These are phyloP conservation scores for Pantherophis vulpinus DNA, from an alignment of 2,797 vertebrate species.

Conservation along the genomic window DNA sequence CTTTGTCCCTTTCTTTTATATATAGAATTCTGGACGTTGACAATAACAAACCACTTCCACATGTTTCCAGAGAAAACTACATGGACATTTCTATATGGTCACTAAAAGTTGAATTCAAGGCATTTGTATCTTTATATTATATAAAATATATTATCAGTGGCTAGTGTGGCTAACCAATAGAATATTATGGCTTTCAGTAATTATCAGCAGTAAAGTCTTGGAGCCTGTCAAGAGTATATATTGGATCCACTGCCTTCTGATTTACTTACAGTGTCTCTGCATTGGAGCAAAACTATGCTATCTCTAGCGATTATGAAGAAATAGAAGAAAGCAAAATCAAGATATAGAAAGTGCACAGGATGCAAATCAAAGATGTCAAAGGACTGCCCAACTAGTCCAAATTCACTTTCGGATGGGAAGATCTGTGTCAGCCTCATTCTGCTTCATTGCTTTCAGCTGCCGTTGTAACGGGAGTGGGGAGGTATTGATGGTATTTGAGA, in stretches of 20 bases:
- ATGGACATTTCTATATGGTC: neutral
- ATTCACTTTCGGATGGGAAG: neutral
- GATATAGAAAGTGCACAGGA: neutral
- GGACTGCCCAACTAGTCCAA: neutral
- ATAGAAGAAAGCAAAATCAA: neutral
- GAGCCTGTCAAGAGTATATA: neutral
- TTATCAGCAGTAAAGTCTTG: neutral
- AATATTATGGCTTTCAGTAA: neutral
- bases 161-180: neutral
- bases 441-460: no score
- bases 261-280: neutral
- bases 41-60: neutral
- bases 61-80: neutral
- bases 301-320: neutral
- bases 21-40: neutral
- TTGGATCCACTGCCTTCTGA: neutral
- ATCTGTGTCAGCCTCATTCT: no score
- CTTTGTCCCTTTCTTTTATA: neutral
- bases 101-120: neutral
- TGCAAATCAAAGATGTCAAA: neutral
- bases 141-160: neutral
- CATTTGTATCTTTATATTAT: neutral
- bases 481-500: no score
- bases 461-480: no score
- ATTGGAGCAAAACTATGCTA: neutral